Percentiles rank a stretch among this genome's conserved stretches.
Conservation (phyloP, 2,888 invertebrate genomes). For the Hybos culiciformis region DNA sequence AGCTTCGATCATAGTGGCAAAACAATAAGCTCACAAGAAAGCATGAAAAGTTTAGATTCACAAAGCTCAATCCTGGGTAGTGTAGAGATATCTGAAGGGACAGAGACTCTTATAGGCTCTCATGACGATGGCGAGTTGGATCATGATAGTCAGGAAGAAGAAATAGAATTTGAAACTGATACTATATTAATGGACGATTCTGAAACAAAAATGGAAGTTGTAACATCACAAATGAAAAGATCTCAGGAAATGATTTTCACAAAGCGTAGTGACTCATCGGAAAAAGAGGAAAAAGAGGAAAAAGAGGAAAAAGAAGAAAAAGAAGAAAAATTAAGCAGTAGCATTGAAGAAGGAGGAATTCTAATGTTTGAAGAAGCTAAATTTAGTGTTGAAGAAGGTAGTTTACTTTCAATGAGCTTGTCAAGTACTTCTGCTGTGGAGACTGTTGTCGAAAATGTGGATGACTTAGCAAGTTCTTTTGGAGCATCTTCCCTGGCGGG, state of each 20-base stretch:
- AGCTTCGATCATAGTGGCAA: constrained; percentile 42
- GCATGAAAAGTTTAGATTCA: constrained; percentile 80
- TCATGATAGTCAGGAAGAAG: constrained; percentile 24
- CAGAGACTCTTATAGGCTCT: constrained; percentile 86
- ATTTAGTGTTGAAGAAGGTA: constrained; percentile 45
- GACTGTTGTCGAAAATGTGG: constrained; percentile 33
- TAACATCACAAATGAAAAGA: constrained; percentile 66
- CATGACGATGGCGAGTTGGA: constrained; percentile 57
- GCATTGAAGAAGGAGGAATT: constrained; percentile 21
- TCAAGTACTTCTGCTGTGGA: constrained; percentile 44
- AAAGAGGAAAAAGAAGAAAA: constrained; percentile 27
- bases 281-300: constrained; percentile 24
- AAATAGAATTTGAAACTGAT: constrained; percentile 24
- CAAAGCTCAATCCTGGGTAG: constrained; percentile 80
- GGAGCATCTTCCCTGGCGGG: constrained; percentile 33
- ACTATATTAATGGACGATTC: constrained; percentile 43
- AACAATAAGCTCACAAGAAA: constrained; percentile 64
- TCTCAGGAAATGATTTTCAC: constrained; percentile 80
- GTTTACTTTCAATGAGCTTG: constrained; percentile 42
- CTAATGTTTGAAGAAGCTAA: constrained; percentile 20
- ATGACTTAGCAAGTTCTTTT: constrained; percentile 29
- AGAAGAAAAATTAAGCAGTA: constrained; percentile 38
- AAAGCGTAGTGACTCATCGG: constrained; percentile 23
- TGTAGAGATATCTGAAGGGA: constrained; percentile 80
- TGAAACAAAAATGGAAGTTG: constrained; percentile 38